These are phyloP conservation scores for Antigone vipio DNA, from an alignment of 2,113 vertebrate species.

Conservation along the genomic window DNA sequence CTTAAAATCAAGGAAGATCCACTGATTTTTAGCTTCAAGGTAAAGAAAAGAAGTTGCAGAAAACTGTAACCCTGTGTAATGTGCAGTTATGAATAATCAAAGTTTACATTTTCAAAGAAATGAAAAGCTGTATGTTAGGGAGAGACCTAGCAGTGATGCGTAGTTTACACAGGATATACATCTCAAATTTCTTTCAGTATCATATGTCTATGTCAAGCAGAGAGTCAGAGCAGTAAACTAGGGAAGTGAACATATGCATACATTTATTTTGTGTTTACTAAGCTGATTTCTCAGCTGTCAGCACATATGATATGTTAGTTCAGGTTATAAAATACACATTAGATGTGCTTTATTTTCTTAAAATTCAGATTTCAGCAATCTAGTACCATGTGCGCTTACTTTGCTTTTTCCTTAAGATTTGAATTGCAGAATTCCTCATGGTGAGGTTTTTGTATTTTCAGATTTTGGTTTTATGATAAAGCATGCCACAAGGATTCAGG, in stretches of 20 bases:
- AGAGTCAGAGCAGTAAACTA: not conserved
- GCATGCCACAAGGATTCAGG: not conserved
- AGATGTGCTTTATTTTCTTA: not conserved
- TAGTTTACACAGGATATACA: not conserved
- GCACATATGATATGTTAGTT: not conserved
- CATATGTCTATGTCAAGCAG: not conserved
- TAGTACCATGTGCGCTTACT: not conserved
- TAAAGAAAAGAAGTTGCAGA: not conserved
- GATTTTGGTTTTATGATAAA: not conserved
- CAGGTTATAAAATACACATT: not conserved
- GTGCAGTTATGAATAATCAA: not conserved
- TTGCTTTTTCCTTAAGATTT: not conserved
- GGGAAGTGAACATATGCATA: not conserved
- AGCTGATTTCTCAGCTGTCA: not conserved
- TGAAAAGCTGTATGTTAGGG: not conserved
- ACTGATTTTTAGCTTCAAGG: not conserved
- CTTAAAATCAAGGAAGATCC: not conserved
- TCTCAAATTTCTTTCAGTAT: not conserved
- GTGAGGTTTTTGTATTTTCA: not conserved
- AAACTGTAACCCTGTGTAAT: not conserved
- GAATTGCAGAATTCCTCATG: not conserved
- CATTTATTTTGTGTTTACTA: not conserved
- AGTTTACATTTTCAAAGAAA: not conserved
- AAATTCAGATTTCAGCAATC: not conserved
- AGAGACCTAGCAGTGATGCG: not conserved